A percentile compares a stretch with the other conserved stretches of the same genome.
Conservation (phyloP, 2,888 invertebrate species). For the Linhomoeus sp. region DNA sequence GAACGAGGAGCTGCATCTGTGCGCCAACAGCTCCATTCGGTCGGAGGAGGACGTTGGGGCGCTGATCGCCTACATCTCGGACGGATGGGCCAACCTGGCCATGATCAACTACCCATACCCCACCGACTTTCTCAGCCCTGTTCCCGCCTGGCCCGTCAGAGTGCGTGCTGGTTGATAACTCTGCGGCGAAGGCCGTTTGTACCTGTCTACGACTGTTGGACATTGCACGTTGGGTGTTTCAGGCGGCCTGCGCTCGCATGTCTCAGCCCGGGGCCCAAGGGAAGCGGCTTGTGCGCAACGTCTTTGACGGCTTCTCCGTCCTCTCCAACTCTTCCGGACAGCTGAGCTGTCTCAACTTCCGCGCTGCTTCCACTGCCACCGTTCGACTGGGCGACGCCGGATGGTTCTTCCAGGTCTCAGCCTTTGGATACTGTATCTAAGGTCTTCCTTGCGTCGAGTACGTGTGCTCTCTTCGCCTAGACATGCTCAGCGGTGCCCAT, state of each 20-base stretch:
- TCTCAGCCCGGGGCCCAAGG: not conserved
- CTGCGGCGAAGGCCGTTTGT: no score
- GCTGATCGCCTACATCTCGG: slow-evolving; percentile 49
- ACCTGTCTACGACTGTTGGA: no score
- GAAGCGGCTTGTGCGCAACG: not conserved
- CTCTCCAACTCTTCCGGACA: slow-evolving; percentile 62
- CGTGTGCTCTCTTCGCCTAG: no score
- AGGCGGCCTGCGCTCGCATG: not conserved
- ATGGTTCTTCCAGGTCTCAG: slow-evolving; percentile 60
- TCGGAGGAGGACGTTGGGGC: slow-evolving; percentile 31
- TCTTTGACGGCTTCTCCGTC: slow-evolving; percentile 25
- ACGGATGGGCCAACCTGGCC: slow-evolving; percentile 56
- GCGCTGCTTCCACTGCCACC: slow-evolving; percentile 36
- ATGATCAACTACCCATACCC: slow-evolving; percentile 91
- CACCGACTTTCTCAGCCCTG: slow-evolving; percentile 47
- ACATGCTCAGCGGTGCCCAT: slow-evolving; percentile 90
- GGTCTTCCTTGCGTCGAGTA: no score
- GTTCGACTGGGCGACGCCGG: slow-evolving; percentile 44
- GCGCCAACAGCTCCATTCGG: slow-evolving; percentile 40
- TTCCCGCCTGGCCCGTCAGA: slow-evolving; percentile 65
- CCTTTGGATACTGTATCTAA: not conserved
- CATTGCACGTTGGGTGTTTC: no score
- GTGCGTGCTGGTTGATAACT: slow-evolving; percentile 27
- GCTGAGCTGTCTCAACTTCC: slow-evolving; percentile 46
- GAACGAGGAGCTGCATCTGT: slow-evolving; percentile 56